These are phyloP conservation scores for Oscheius sp. DNA, from an alignment of 2,888 invertebrate genomes.

Conservation along the genomic window DNA sequence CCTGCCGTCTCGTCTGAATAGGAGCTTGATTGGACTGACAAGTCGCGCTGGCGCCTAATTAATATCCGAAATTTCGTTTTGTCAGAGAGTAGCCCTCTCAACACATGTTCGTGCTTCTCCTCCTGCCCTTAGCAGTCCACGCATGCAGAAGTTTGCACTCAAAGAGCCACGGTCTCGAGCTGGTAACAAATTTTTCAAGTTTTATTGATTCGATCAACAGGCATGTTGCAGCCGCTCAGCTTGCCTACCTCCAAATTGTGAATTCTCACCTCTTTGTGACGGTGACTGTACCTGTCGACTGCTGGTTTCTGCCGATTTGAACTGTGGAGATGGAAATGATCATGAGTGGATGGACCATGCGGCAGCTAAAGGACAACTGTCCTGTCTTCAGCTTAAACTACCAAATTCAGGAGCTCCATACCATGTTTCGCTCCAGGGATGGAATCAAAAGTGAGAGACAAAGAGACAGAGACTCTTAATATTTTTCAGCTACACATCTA, in stretches of 20 bases:
- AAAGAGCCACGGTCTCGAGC: constrained; percentile 12
- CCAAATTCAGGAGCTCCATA: constrained; percentile 23
- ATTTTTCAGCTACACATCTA: not conserved
- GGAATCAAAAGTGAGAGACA: constrained; percentile 12
- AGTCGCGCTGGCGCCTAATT: constrained; percentile 20
- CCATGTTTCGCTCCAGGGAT: constrained; percentile 1
- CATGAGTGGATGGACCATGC: constrained; percentile 39
- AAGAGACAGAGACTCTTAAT: too few species aligned
- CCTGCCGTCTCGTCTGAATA: constrained; percentile 21
- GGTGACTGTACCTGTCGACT: constrained; percentile 47
- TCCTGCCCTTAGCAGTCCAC: not conserved
- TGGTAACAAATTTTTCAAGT: constrained; percentile 10
- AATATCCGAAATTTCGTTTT: constrained; percentile 17
- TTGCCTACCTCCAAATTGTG: constrained; percentile 49
- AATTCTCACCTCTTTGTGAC: constrained; percentile 51
- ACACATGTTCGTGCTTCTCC: not conserved
- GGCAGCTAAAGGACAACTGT: not conserved
- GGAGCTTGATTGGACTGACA: constrained; percentile 23
- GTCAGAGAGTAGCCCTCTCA: not conserved
- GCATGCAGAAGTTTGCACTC: constrained; percentile 6
- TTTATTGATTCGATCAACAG: constrained; percentile 34
- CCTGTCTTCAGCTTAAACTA: constrained; percentile 34
- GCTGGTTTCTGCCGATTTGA: constrained; percentile 40
- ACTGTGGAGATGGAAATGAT: constrained; percentile 9
- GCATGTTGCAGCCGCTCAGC: constrained; percentile 48